phyloP scores from a whole-genome alignment of 1,140 invertebrate genomes.

The Diorhabda carinulata region DNA sequence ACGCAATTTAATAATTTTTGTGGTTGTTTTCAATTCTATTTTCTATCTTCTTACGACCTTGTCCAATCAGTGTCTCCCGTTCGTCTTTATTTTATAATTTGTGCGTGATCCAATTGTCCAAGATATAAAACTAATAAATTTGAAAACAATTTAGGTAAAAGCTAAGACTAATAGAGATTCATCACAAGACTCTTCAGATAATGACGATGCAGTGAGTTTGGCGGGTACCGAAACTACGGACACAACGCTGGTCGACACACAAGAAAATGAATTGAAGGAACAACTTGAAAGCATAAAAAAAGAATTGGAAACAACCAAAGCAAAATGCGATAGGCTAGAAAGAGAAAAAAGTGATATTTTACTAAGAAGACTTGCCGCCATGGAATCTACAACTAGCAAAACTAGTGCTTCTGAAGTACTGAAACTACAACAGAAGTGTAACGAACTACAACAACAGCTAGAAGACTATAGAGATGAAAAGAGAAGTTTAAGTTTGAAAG shows the following conservation, averaged over 20 bases:
- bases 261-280: constrained; percentile 54
- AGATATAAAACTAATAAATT: background rate
- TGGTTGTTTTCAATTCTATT: too few relatives aligned
- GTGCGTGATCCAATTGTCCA: background rate
- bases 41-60: too few relatives aligned
- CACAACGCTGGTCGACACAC: constrained; percentile 51
- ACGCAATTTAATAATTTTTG: too few relatives aligned
- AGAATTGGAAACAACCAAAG: constrained; percentile 60
- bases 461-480: constrained; percentile 81
- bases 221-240: constrained; percentile 56
- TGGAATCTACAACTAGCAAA: constrained; percentile 69
- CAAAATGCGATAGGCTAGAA: constrained; percentile 71
- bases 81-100: too few relatives aligned
- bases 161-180: background rate
- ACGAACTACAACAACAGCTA: constrained; percentile 71
- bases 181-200: constrained; percentile 24
- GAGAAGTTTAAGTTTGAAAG: constrained; percentile 64
- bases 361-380: constrained; percentile 66
- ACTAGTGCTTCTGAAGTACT: constrained; percentile 65
- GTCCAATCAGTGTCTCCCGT: too few relatives aligned
- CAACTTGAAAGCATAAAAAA: constrained; percentile 63
- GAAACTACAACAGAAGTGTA: constrained; percentile 76
- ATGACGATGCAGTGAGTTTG: constrained; percentile 48
- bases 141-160: constrained; percentile 8
- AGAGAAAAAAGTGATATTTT: constrained; percentile 85